Evolutionary conservation across 1,140 invertebrate genomes (phyloP).

Genomic region (Halesus radiatus): DNA sequence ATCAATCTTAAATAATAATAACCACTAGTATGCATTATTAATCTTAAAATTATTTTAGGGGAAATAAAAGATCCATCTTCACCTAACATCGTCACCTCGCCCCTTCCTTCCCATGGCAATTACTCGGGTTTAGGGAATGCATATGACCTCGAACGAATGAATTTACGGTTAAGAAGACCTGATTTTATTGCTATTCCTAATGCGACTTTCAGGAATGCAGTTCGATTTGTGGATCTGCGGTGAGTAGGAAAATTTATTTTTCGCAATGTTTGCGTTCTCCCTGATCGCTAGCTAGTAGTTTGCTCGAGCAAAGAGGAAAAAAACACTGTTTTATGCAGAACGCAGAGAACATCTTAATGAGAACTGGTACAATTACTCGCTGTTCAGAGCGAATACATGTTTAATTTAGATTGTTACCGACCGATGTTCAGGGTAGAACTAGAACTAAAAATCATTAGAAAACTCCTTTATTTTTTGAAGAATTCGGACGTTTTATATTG

Average conservation of each 20-base stretch:
- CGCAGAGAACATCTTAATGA: constrained; percentile 24
- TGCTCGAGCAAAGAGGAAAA: not conserved
- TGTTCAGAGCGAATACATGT: constrained; percentile 6
- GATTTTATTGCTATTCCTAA: constrained; percentile 7
- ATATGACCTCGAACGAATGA: not conserved
- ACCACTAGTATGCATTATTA: too few relatives aligned
- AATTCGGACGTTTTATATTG: not conserved
- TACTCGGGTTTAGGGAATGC: not conserved
- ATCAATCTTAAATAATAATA: too few relatives aligned
- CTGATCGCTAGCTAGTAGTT: not conserved
- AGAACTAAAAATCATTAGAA: not conserved
- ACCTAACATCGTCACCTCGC: not conserved
- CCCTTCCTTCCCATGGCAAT: not conserved
- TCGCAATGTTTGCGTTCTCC: constrained; percentile 9
- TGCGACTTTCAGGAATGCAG: constrained; percentile 18
- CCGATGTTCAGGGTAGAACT: not conserved
- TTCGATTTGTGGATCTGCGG: constrained; percentile 17
- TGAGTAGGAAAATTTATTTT: constrained; percentile 7
- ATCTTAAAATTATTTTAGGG: not conserved
- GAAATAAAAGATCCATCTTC: not conserved
- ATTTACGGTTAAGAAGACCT: not conserved
- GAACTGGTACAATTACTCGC: constrained; percentile 25
- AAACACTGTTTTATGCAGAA: constrained; percentile 14
- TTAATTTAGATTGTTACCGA: constrained; percentile 22
- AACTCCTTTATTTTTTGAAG: not conserved